phyloP scores from a whole-genome alignment of 2,888 invertebrate species.

The Sarcophaga rosellei region DNA sequence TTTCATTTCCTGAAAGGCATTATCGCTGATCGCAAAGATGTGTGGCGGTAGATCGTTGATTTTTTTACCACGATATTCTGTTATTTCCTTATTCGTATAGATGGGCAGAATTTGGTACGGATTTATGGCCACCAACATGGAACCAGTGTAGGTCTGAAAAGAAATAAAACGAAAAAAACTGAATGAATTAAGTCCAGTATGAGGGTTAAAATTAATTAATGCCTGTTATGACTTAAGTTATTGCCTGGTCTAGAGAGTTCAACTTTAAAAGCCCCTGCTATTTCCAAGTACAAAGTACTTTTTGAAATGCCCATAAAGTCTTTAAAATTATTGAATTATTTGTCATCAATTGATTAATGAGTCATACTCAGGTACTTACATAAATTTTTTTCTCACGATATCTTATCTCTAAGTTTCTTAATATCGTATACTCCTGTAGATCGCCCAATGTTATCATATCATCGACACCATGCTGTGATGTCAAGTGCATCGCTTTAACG shows the following conservation, averaged over 20 bases:
- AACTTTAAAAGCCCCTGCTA: too few species aligned
- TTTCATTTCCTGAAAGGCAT: constrained; percentile 91
- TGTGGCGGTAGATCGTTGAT: constrained; percentile 95
- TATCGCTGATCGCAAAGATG: constrained; percentile 97
- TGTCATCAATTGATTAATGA: neutral
- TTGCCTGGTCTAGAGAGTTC: too few species aligned
- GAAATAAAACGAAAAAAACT: neutral
- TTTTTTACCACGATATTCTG: constrained; percentile 89
- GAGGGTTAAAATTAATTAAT: too few species aligned
- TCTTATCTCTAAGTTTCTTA: constrained; percentile 93
- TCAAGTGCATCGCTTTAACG: constrained; percentile 87
- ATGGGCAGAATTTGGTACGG: constrained; percentile 97
- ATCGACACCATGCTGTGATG: constrained; percentile 92
- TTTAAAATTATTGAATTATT: too few species aligned
- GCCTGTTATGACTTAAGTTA: too few species aligned
- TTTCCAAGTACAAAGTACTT: too few species aligned
- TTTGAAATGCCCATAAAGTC: too few species aligned
- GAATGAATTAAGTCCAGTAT: neutral
- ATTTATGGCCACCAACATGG: constrained; percentile 97
- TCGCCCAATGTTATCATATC: constrained; percentile 98
- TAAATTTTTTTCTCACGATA: constrained; percentile 95
- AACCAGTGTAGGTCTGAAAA: constrained; percentile 94
- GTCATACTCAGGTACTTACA: constrained; percentile 84
- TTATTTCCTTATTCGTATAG: constrained; percentile 94
- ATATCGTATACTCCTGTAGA: constrained; percentile 95